Evolutionary conservation across 2,113 vertebrate genomes (phyloP).

Genomic region (Cisticola juncidis): DNA sequence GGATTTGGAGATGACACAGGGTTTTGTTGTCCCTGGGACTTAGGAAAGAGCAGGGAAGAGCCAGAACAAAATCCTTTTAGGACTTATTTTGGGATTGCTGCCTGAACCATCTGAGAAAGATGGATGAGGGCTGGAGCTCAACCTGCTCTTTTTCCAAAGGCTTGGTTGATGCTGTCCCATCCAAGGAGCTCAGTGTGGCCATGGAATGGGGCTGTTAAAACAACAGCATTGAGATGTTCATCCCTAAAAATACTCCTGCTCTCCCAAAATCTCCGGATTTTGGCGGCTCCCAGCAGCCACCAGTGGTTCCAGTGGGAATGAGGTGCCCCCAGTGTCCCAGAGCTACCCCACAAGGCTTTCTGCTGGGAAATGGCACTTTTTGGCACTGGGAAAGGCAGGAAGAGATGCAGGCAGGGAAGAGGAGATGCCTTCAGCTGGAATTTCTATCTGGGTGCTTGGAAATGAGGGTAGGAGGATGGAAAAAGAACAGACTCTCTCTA

Average conservation of each 20-base stretch:
- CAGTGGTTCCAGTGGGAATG: accelerated
- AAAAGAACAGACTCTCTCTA: background rate
- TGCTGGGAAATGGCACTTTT: background rate
- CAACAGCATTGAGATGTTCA: accelerated
- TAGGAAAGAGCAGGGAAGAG: background rate
- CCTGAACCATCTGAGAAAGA: background rate
- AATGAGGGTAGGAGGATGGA: background rate
- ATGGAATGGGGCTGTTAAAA: background rate
- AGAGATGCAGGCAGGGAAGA: background rate
- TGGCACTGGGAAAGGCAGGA: background rate
- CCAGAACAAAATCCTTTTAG: background rate
- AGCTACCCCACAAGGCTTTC: background rate
- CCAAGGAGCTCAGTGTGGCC: accelerated
- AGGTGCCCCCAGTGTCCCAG: background rate
- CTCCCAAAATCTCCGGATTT: background rate
- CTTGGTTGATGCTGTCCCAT: background rate
- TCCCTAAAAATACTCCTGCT: background rate
- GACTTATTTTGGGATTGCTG: background rate
- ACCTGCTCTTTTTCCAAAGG: background rate
- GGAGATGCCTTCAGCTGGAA: background rate
- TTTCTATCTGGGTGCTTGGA: background rate
- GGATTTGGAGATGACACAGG: background rate
- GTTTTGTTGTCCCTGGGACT: background rate
- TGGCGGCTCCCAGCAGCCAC: background rate
- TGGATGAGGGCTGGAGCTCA: background rate